A percentile compares a stretch with the other conserved stretches of the same genome.
Evolutionary conservation across 2,888 invertebrate species (phyloP).

Genomic region (Himalopsyche anomala): DNA sequence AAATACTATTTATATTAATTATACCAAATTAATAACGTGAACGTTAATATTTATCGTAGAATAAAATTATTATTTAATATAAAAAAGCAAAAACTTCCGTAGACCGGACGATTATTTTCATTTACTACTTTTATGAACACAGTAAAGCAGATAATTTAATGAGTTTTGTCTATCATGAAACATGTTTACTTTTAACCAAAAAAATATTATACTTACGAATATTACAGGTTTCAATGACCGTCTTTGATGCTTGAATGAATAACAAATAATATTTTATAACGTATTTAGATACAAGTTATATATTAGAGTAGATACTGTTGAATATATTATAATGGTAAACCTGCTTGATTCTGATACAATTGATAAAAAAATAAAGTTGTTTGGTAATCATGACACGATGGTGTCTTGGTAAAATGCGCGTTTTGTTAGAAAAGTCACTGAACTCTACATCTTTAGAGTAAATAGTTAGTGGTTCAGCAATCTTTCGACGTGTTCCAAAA

Average conservation of each 20-base stretch:
- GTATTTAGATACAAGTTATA: neutral
- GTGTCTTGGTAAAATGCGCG: conserved; percentile 8
- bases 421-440: neutral
- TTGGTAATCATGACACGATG: conserved; percentile 4
- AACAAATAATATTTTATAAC: neutral
- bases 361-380: conserved; percentile 31
- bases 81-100: too few relatives aligned
- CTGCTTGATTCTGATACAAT: conserved; percentile 20
- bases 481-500: neutral
- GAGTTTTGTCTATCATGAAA: neutral
- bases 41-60: too few relatives aligned
- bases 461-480: neutral
- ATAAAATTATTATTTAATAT: too few relatives aligned
- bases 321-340: neutral
- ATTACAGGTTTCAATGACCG: neutral
- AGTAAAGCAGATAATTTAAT: too few relatives aligned
- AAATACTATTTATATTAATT: too few relatives aligned
- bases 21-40: too few relatives aligned
- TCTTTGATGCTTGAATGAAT: neutral
- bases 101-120: too few relatives aligned
- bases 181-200: neutral
- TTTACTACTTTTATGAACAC: too few relatives aligned
- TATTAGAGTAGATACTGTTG: neutral
- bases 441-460: neutral
- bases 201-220: neutral